Evolutionary conservation across 2,113 vertebrate species (phyloP), one percentile per base, ranked within the genome.

Genomic region (Carassius gibelio): DNA sequence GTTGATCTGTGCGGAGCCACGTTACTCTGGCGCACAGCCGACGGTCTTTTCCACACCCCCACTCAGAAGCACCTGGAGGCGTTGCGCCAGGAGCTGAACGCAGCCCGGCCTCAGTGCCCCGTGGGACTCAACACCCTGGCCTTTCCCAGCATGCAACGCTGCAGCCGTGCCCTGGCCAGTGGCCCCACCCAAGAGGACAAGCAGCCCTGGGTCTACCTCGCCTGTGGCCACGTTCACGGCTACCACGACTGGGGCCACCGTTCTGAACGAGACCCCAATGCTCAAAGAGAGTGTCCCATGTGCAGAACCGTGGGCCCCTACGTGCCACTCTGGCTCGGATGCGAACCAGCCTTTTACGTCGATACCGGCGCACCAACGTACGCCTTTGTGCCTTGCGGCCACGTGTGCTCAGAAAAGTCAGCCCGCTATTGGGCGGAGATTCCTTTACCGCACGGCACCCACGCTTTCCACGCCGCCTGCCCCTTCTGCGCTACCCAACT

Each of bases 181-280:
- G 71, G 52, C 4, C 96, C 97, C 23, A 95, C 96, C 36, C 96
- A 98, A 30, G 97, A 99, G 88, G 98, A 99, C 87, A 99, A 99
- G 90, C 97, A 98, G 94, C 98, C 98, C 0, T 99, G 98, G 98
- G 98, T 97, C 0, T 99, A 99, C 90, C 93, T 99, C 90, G 97
- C 96, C 80, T 99, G 98, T 0, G 98, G 98, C 77, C 98, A 99
- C 0, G 98, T 99, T 75, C 98, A 99, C 0, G 98, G 98, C 69
- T 97, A 98, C 89, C 98, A 99, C 93, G 96, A 99, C 95, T 99
- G 98, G 98, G 98, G 98, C 79, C 96, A 99, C 77, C 96, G 98
- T 9, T 97, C 96, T 0, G 97, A 98, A 92, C 92, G 94, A 0
- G 97, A 97, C 86, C 93, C 96, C 90, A 96, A 96, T 2, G 50